Evolutionary conservation across 2,888 invertebrate genomes (phyloP).

Genomic region (Hydropsyche betteni): DNA sequence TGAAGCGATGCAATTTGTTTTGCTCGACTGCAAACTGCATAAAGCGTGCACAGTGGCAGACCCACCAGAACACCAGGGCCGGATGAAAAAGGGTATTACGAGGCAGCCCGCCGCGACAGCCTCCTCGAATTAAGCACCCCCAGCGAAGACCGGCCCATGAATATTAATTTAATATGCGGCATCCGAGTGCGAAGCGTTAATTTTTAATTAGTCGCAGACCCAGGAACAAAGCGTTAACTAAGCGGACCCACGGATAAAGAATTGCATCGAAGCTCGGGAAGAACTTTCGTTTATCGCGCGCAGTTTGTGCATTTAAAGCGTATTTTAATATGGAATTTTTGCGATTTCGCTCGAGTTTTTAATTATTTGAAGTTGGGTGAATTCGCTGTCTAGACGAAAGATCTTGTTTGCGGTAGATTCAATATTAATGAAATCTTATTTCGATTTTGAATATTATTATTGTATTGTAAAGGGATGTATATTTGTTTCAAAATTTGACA

Average conservation of each 20-base stretch:
- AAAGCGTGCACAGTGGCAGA: conserved; percentile 2
- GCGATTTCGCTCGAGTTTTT: too few relatives aligned
- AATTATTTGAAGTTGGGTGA: too few relatives aligned
- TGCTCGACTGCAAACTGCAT: conserved; percentile 4
- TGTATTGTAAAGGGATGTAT: too few relatives aligned
- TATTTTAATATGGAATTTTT: too few relatives aligned
- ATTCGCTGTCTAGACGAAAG: too few relatives aligned
- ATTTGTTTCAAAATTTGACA: too few relatives aligned
- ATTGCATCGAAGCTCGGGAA: too few relatives aligned
- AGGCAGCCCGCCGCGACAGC: background rate
- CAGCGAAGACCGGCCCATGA: background rate
- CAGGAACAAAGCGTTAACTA: conserved; percentile 12
- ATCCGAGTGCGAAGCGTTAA: conserved; percentile 8
- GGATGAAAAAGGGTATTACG: conserved; percentile 3
- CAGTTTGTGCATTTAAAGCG: too few relatives aligned
- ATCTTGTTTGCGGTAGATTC: too few relatives aligned
- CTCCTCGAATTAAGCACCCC: background rate
- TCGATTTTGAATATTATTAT: too few relatives aligned
- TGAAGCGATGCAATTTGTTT: conserved; percentile 17
- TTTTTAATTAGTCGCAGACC: conserved; percentile 12
- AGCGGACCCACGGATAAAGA: background rate
- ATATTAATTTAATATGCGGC: conserved; percentile 8
- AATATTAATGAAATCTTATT: too few relatives aligned
- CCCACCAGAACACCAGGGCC: background rate
- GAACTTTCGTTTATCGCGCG: too few relatives aligned